Evolutionary conservation across 1,140 invertebrate genomes (phyloP).

Genomic region (Heliothis subflexa): DNA sequence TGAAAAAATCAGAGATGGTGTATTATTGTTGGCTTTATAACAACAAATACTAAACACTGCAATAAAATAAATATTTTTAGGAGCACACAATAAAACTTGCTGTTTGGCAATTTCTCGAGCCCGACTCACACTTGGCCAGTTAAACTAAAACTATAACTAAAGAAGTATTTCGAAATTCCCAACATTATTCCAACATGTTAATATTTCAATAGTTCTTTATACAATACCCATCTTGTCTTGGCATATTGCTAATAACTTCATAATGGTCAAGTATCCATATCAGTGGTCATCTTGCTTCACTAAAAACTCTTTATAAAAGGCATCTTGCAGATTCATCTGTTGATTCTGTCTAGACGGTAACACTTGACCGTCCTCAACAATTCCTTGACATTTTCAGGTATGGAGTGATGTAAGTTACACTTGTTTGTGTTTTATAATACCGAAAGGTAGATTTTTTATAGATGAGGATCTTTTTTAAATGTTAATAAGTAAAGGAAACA

Average conservation of each 20-base stretch:
- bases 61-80: too few species aligned
- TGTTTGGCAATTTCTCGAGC: too few species aligned
- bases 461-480: neutral
- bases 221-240: too few species aligned
- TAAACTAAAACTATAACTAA: too few species aligned
- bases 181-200: too few species aligned
- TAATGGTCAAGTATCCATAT: neutral
- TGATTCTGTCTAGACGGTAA: neutral
- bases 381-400: constrained; percentile 25
- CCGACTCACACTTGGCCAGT: too few species aligned
- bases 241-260: neutral
- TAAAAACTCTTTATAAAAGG: constrained; percentile 4
- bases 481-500: neutral
- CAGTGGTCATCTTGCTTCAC: neutral
- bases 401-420: neutral
- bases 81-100: too few species aligned
- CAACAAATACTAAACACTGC: too few species aligned
- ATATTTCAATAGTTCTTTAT: too few species aligned
- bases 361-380: neutral
- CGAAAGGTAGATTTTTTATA: neutral
- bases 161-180: too few species aligned
- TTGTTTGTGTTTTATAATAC: neutral
- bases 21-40: too few species aligned
- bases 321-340: neutral
- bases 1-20: too few species aligned